Percentiles rank a stretch among this genome's conserved stretches.
Conservation (phyloP, 2,797 vertebrate genomes). For the Gymnopithys bicolor region DNA sequence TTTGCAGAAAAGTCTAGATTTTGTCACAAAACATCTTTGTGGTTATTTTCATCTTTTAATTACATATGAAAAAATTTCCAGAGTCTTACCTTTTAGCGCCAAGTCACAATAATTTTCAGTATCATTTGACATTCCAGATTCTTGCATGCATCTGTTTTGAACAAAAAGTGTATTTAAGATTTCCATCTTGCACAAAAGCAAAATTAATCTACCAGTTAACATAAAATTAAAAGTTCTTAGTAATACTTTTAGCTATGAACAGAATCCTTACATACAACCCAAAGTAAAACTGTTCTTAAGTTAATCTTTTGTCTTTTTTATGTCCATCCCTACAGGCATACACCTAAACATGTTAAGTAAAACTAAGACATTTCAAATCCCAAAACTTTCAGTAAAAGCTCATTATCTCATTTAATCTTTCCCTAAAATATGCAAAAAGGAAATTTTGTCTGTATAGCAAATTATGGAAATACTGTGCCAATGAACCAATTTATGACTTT, state of each 20-base stretch:
- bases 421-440: not conserved
- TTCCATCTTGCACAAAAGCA: not conserved
- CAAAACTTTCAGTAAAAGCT: not conserved
- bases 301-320: not conserved
- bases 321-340: not conserved
- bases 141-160: conserved; percentile 61
- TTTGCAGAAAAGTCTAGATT: not conserved
- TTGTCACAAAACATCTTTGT: not conserved
- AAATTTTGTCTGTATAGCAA: not conserved
- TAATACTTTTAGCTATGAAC: not conserved
- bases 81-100: conserved; percentile 69
- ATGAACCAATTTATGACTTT: not conserved
- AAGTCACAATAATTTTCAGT: conserved; percentile 20
- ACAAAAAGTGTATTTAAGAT: conserved; percentile 39
- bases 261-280: not conserved
- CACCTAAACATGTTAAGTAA: accelerated
- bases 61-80: not conserved
- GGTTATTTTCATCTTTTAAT: not conserved
- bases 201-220: not conserved
- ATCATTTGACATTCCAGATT: conserved; percentile 20
- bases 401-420: not conserved
- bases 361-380: not conserved
- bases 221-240: not conserved
- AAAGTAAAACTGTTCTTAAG: not conserved
- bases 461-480: not conserved